These are phyloP conservation scores for Amphiduros pacificus DNA, from an alignment of 2,888 invertebrate species.

Conservation along the genomic window DNA sequence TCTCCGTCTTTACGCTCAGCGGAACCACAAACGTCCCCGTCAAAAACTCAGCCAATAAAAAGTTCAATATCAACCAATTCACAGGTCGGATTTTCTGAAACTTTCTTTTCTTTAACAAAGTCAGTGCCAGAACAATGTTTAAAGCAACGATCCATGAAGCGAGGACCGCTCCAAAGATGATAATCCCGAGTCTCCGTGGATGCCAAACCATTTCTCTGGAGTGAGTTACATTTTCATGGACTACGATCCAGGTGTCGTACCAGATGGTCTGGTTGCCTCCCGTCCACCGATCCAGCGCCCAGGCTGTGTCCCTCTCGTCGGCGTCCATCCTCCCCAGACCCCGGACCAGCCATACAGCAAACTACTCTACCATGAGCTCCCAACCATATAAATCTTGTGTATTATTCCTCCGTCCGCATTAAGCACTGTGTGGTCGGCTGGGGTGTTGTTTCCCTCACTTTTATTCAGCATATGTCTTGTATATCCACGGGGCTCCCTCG, in stretches of 20 bases:
- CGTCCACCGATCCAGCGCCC: too few relatives aligned
- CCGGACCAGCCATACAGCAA: too few relatives aligned
- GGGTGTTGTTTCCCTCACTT: too few relatives aligned
- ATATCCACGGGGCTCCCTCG: too few relatives aligned
- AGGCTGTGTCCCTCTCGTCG: too few relatives aligned
- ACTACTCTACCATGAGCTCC: too few relatives aligned
- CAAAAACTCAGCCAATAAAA: constrained; percentile 14
- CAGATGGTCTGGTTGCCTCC: constrained; percentile 6
- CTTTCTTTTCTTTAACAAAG: neutral
- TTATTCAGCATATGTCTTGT: too few relatives aligned
- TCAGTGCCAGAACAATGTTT: constrained; percentile 15
- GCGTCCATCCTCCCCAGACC: too few relatives aligned
- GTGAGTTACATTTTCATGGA: constrained; percentile 12
- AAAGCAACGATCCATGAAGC: constrained; percentile 20
- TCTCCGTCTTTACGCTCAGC: constrained; percentile 20
- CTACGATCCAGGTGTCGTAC: constrained; percentile 18
- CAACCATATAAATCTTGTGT: too few relatives aligned
- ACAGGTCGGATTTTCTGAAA: neutral
- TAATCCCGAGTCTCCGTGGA: constrained; percentile 13
- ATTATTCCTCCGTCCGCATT: too few relatives aligned
- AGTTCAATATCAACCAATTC: constrained; percentile 20
- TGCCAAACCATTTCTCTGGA: constrained; percentile 8
- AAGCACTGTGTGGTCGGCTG: too few relatives aligned
- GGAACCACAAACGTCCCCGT: constrained; percentile 22
- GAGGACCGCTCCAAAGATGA: constrained; percentile 16